Evolutionary conservation across 64 coral and sea anemone species (phyloP).

Genomic region (Anthopleura sola): DNA sequence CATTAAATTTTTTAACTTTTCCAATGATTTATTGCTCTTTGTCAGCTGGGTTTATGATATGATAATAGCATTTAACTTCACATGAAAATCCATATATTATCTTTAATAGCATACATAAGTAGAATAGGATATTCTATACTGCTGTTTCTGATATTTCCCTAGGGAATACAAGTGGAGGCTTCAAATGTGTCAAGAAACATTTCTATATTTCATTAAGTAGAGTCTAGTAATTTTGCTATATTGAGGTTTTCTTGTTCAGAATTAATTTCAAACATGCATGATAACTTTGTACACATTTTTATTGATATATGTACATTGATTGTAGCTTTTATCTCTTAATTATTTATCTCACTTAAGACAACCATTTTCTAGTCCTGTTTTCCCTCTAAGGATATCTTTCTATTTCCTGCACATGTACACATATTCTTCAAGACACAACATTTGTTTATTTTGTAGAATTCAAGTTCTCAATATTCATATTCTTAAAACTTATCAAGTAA

Average conservation of each 20-base stretch:
- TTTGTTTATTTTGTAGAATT: background rate
- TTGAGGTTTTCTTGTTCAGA: background rate
- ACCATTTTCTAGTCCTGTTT: too few relatives aligned
- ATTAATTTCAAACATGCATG: too few relatives aligned
- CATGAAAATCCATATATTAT: conserved; percentile 12
- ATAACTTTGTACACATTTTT: too few relatives aligned
- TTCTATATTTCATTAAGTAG: too few relatives aligned
- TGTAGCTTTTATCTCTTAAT: too few relatives aligned
- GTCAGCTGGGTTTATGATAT: background rate
- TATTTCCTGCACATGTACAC: background rate
- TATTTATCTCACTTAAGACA: too few relatives aligned
- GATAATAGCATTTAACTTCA: background rate
- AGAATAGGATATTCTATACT: background rate
- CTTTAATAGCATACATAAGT: background rate
- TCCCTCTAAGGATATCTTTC: background rate
- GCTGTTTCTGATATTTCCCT: background rate
- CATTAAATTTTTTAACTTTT: background rate
- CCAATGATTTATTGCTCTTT: background rate
- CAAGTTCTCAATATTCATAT: background rate
- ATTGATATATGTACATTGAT: too few relatives aligned
- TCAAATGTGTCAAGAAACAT: background rate
- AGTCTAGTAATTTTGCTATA: too few relatives aligned
- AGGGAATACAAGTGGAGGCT: background rate
- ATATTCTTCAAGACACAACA: background rate
- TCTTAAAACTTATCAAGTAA: too few relatives aligned